Evolutionary conservation across 2,797 vertebrate species (phyloP).

Genomic region (Haliaeetus albicilla): DNA sequence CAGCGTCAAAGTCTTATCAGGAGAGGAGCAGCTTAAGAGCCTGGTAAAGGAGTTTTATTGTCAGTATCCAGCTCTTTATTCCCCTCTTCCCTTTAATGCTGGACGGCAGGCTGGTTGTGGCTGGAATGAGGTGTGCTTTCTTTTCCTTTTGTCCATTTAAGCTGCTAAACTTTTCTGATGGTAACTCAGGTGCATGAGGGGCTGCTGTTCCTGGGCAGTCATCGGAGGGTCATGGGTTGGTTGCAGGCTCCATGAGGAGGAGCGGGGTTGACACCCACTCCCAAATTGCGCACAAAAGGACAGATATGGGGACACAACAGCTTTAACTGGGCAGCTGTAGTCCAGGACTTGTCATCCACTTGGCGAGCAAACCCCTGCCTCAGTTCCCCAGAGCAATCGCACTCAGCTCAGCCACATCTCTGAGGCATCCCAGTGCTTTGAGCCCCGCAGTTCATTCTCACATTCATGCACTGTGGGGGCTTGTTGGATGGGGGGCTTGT

Average conservation of each 20-base stretch:
- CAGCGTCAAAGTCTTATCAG: conserved; percentile 3
- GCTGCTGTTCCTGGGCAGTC: neutral
- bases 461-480: rapidly evolving
- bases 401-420: neutral
- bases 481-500: neutral
- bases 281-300: neutral
- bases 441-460: neutral
- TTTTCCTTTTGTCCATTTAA: neutral
- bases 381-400: rapidly evolving
- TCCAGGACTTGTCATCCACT: neutral
- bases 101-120: neutral
- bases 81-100: neutral
- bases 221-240: rapidly evolving
- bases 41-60: conserved; percentile 32
- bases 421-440: neutral
- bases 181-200: neutral
- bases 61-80: conserved; percentile 14
- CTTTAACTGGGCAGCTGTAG: neutral
- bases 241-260: rapidly evolving
- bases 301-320: neutral
- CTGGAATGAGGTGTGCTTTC: conserved; percentile 3
- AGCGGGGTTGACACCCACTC: neutral
- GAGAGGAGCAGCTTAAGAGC: conserved; percentile 29
- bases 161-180: neutral
- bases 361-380: neutral